Conservation (phyloP, 2,888 invertebrate species). For the Isotomurus palustris region DNA sequence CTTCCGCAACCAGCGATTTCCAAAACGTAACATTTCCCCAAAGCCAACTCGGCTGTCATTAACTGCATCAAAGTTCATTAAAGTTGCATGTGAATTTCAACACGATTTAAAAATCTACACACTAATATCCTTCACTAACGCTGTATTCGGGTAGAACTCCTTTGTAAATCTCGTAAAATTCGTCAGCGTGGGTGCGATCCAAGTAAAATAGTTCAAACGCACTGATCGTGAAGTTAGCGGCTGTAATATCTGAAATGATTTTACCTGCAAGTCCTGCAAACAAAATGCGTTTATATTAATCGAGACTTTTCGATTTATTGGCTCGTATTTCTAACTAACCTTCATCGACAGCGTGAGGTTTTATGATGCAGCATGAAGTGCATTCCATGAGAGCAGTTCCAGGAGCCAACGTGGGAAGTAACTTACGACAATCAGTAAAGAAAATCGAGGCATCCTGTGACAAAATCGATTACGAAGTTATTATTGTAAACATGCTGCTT, state of each 20-base stretch:
- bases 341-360: constrained; percentile 80
- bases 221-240: constrained; percentile 65
- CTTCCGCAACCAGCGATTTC: constrained; percentile 68
- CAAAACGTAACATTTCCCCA: constrained; percentile 79
- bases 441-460: constrained; percentile 51
- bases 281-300: too few species aligned
- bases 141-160: constrained; percentile 75
- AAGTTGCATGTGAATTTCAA: neutral
- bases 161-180: constrained; percentile 89
- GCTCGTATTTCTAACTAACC: constrained; percentile 55
- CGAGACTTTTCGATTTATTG: too few species aligned
- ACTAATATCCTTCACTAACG: constrained; percentile 50
- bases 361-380: constrained; percentile 71
- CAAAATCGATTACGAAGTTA: neutral
- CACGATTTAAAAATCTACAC: neutral
- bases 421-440: constrained; percentile 50
- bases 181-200: constrained; percentile 76
- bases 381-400: constrained; percentile 49
- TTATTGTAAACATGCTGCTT: neutral
- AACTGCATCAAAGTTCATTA: constrained; percentile 54
- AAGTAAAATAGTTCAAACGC: constrained; percentile 75
- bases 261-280: constrained; percentile 56
- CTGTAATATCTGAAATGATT: constrained; percentile 63
- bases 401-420: constrained; percentile 46
- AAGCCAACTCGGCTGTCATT: constrained; percentile 76